A percentile compares a stretch with the other conserved stretches of the same genome.
These are phyloP conservation scores for Cataglyphis rosenhaueri DNA, from an alignment of 2,888 invertebrate species.

Conservation along the genomic window DNA sequence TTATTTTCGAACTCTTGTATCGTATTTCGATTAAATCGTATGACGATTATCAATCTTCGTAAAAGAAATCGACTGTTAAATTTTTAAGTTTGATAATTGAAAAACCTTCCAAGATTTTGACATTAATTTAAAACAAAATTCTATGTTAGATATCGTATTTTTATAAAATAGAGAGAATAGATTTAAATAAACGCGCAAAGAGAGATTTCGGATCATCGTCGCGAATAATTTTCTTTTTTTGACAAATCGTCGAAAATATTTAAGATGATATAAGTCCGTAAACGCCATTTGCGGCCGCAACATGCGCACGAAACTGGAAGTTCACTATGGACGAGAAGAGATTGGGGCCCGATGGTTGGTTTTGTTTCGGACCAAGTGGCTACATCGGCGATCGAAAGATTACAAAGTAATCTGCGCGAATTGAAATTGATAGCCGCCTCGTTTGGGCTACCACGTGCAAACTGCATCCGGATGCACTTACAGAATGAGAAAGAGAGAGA, in stretches of 20 bases:
- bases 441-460: conserved; percentile 55
- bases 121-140: background rate
- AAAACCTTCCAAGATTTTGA: background rate
- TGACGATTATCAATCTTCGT: background rate
- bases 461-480: conserved; percentile 46
- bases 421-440: conserved; percentile 48
- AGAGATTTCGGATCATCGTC: background rate
- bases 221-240: background rate
- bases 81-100: background rate
- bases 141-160: background rate
- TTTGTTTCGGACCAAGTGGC: conserved; percentile 61
- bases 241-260: background rate
- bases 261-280: background rate
- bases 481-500: background rate
- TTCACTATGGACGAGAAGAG: background rate
- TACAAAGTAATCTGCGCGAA: conserved; percentile 61
- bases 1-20: background rate
- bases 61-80: background rate
- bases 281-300: background rate
- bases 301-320: conserved; percentile 23
- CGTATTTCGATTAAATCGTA: background rate
- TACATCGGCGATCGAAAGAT: conserved; percentile 61
- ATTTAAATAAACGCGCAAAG: background rate
- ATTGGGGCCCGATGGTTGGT: conserved; percentile 59
- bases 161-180: background rate